Evolutionary conservation across 2,888 invertebrate genomes (phyloP).

Genomic region (Heliconius aoede): DNA sequence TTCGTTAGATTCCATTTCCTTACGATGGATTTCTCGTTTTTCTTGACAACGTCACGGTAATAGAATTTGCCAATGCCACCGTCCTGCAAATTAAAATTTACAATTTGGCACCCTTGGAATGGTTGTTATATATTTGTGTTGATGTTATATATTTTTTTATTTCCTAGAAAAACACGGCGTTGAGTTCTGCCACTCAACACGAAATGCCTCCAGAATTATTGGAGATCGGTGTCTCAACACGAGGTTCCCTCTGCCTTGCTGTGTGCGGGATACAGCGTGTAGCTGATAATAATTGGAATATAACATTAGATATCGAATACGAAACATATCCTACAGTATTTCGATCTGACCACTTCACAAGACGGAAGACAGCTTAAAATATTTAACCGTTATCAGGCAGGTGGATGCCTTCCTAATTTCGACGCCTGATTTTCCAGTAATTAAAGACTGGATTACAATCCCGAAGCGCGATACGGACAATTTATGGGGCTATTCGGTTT

Average conservation of each 20-base stretch:
- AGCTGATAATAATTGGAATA: too few species aligned
- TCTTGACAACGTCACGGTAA: constrained; percentile 67
- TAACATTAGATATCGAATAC: neutral
- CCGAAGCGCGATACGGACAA: constrained; percentile 50
- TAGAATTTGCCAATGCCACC: constrained; percentile 65
- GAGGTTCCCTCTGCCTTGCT: neutral
- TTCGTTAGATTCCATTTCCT: constrained; percentile 49
- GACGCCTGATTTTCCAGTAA: constrained; percentile 65
- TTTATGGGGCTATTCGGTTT: constrained; percentile 53
- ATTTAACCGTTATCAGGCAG: constrained; percentile 48
- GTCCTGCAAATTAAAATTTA: constrained; percentile 67
- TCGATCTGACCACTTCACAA: neutral
- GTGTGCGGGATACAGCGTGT: neutral
- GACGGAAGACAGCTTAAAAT: constrained; percentile 6
- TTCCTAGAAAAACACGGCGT: too few species aligned
- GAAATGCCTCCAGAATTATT: neutral
- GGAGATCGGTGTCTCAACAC: neutral
- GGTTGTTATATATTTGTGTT: too few species aligned
- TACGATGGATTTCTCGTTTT: constrained; percentile 60
- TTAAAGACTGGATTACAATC: constrained; percentile 63
- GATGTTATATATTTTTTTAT: too few species aligned
- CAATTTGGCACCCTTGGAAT: constrained; percentile 64
- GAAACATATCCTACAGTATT: neutral
- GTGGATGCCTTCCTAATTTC: constrained; percentile 54
- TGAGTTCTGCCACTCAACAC: too few species aligned